Evolutionary conservation across 2,888 invertebrate species (phyloP).

Genomic region (Tridacna crocea): DNA sequence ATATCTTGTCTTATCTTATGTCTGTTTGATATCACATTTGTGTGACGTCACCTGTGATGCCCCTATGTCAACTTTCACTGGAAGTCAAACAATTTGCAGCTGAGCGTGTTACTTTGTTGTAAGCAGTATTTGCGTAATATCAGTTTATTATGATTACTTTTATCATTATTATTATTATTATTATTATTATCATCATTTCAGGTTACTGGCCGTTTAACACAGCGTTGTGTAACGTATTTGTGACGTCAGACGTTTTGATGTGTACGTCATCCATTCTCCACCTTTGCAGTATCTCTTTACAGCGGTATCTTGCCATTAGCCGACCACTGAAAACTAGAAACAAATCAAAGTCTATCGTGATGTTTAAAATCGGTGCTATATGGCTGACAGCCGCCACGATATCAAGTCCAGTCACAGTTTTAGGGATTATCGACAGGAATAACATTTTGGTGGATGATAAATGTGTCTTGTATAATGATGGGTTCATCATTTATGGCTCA

Average conservation of each 20-base stretch:
- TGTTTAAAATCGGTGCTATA: slow-evolving; percentile 91
- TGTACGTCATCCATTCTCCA: slow-evolving; percentile 87
- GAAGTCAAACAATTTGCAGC: no score
- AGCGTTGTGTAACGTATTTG: slow-evolving; percentile 84
- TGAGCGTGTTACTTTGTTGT: no score
- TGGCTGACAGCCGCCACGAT: slow-evolving; percentile 92
- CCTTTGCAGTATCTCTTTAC: slow-evolving; percentile 86
- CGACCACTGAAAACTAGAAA: slow-evolving; percentile 90
- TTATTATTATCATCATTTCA: no score
- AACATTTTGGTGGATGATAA: slow-evolving; percentile 87
- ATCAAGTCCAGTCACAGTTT: slow-evolving; percentile 85
- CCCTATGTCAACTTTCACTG: no score
- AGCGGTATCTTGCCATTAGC: slow-evolving; percentile 93
- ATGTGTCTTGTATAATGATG: slow-evolving; percentile 84
- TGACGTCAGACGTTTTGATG: slow-evolving; percentile 87
- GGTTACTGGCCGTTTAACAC: slow-evolving; percentile 94
- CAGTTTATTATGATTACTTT: no score
- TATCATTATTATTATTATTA: no score
- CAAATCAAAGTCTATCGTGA: slow-evolving; percentile 81
- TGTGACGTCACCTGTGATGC: no score
- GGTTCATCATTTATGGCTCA: slow-evolving; percentile 92
- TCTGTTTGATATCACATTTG: no score
- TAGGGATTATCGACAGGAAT: slow-evolving; percentile 87
- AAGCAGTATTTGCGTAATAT: no score
- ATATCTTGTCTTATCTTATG: no score